Percentiles rank a stretch among this genome's conserved stretches.
These are phyloP conservation scores for Neocloeon triangulifer DNA, from an alignment of 1,140 invertebrate genomes.

Conservation along the genomic window DNA sequence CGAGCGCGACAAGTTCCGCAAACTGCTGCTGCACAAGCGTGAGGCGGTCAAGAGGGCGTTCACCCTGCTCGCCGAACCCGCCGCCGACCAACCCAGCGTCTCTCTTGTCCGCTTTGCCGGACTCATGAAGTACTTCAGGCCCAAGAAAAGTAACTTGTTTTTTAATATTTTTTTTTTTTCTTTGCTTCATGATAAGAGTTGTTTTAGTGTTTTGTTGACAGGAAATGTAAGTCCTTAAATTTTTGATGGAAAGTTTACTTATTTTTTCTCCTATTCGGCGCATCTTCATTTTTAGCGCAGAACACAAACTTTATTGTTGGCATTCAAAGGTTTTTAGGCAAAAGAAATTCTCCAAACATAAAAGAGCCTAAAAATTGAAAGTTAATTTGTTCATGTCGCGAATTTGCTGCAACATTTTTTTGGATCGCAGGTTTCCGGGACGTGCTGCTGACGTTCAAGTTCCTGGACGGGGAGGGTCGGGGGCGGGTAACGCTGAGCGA, in stretches of 20 bases:
- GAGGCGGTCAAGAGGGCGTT: constrained; percentile 67
- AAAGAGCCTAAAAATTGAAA: too few relatives aligned
- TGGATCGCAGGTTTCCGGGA: constrained; percentile 47
- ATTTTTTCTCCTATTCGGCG: too few relatives aligned
- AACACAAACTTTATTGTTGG: too few relatives aligned
- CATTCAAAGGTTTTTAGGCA: too few relatives aligned
- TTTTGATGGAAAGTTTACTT: too few relatives aligned
- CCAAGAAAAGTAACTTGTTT: constrained; percentile 49
- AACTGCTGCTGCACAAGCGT: constrained; percentile 61
- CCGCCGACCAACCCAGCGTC: constrained; percentile 14
- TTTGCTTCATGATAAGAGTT: constrained; percentile 1
- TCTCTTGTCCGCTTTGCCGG: constrained; percentile 59
- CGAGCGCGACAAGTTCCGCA: constrained; percentile 71
- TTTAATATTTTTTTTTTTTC: constrained; percentile 4
- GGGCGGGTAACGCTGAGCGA: constrained; percentile 44
- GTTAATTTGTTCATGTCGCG: too few relatives aligned
- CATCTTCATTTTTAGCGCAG: too few relatives aligned
- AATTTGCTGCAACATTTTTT: too few relatives aligned
- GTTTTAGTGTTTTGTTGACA: too few relatives aligned
- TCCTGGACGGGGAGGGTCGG: constrained; percentile 40
- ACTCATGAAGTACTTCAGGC: constrained; percentile 53
- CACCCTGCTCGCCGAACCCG: constrained; percentile 41
- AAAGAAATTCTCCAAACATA: too few relatives aligned
- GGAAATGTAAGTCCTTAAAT: too few relatives aligned
- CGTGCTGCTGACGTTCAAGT: constrained; percentile 58